These are phyloP conservation scores for Agrochola circellaris DNA, from an alignment of 2,888 invertebrate species.

Conservation along the genomic window DNA sequence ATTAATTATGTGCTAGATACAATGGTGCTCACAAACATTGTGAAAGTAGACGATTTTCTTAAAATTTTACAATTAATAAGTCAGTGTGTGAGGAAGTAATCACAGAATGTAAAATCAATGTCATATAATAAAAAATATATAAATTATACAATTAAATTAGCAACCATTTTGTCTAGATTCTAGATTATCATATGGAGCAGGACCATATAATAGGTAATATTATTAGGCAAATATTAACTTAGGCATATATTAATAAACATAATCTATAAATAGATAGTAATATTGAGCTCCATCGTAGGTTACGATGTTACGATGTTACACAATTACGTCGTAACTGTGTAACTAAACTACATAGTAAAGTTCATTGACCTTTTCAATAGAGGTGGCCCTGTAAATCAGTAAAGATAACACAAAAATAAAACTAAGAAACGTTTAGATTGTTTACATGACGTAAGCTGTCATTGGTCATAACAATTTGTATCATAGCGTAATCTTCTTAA, in stretches of 20 bases:
- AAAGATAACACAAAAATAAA: slow-evolving; percentile 4
- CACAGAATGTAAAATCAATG: too few species aligned
- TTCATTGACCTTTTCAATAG: slow-evolving; percentile 21
- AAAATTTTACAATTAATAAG: too few species aligned
- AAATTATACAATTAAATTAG: too few species aligned
- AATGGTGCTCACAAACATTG: too few species aligned
- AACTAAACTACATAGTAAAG: slow-evolving; percentile 14
- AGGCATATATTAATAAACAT: not conserved
- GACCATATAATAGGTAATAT: not conserved
- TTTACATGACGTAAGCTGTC: slow-evolving; percentile 2
- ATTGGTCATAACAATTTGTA: slow-evolving; percentile 2
- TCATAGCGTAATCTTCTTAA: not conserved
- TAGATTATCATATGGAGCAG: too few species aligned
- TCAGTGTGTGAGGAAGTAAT: too few species aligned
- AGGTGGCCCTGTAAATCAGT: slow-evolving; percentile 14
- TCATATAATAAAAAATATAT: too few species aligned
- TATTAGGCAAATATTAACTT: not conserved
- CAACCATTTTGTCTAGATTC: too few species aligned
- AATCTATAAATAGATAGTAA: slow-evolving; percentile 1
- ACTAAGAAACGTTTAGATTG: not conserved
- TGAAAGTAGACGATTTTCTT: too few species aligned
- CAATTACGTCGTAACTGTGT: not conserved
- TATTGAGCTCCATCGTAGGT: not conserved
- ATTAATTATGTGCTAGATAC: too few species aligned
- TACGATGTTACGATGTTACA: too few species aligned